A percentile compares a stretch with the other conserved stretches of the same genome.
These are phyloP conservation scores for Scleropages formosus DNA, from an alignment of 2,797 vertebrate genomes.

Conservation along the genomic window DNA sequence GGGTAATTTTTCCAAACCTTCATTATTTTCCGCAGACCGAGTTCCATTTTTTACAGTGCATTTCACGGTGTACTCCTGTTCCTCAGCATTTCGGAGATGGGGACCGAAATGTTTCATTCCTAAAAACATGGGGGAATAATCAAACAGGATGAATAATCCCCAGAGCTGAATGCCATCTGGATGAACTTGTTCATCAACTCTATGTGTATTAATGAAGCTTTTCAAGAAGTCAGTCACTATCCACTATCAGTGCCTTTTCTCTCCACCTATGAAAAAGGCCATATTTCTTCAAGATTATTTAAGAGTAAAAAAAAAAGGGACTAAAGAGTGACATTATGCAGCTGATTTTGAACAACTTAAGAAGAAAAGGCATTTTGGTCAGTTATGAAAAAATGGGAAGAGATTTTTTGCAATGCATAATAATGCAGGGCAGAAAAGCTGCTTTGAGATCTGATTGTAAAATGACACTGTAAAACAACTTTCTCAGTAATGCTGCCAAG, in stretches of 20 bases:
- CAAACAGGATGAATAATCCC: neutral
- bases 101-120: neutral
- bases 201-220: slow-evolving; percentile 48
- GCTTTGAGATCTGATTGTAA: slow-evolving; percentile 1
- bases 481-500: slow-evolving; percentile 21
- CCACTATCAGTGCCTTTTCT: neutral
- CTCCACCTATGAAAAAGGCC: neutral
- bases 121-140: slow-evolving; percentile 2
- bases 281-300: neutral
- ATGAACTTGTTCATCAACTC: slow-evolving; percentile 2
- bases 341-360: slow-evolving; percentile 7
- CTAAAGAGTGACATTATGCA: neutral
- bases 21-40: too few relatives aligned
- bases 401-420: neutral
- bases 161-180: neutral
- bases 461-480: slow-evolving; percentile 23
- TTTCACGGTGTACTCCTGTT: too few relatives aligned
- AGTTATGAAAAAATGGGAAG: slow-evolving; percentile 5
- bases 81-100: neutral
- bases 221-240: slow-evolving; percentile 59
- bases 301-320: neutral
- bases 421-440: slow-evolving; percentile 20
- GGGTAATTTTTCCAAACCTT: too few relatives aligned
- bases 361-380: slow-evolving; percentile 8
- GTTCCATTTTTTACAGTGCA: too few relatives aligned